Base-by-base conservation (phyloP, 2,888 invertebrate genomes). In the Phyllotreta striolata region DNA sequence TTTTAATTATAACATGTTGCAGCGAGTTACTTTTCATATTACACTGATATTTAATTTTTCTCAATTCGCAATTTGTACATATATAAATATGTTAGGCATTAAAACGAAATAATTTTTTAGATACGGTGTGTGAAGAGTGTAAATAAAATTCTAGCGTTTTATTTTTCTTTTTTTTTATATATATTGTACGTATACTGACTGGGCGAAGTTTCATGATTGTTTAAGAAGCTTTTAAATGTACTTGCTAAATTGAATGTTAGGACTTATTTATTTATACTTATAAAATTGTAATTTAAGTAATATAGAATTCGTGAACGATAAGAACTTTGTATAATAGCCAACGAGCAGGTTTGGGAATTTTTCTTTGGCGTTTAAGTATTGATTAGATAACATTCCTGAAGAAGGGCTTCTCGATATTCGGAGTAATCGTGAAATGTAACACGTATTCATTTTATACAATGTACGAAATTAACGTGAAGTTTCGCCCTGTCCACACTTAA, bases 141-240 rank as follows among this genome's bases (percentile, higher is more conserved):
- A 80, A 77, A 79, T 79, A 79, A 76, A 59, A 76, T 73, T 72
- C 72, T 77, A 75, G 76, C 74, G 74, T 76, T 77, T 77, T 76
- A 75, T 71, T 71, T 72, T 70, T 70, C 68, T 72, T 72, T 71
- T 70, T 70, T 69, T 73, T 73, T 72, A 70, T 73, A 51, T 55
- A 55, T 37, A 35, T 55, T 64, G 55, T 61, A 60, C 44, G 44
- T 62, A 40, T 10, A 35, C 6, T 6, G 37, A 51, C 24, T 51
- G 38, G 37, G 10, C 37, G 51, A 51, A 51, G 37, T 51, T 51
- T 51, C 35, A 24, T 4, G 1, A 58, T 24, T 24, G 24, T 24
- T 24, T 24, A 24, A 24, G 24, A 24, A 24, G 24, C 24, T 24
- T 24, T 24, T 24, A 24, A 24, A 24, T 24, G 24, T 24, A 24